A percentile compares a stretch with the other conserved stretches of the same genome.
Evolutionary conservation across 2,888 invertebrate genomes (phyloP).

Genomic region (Caenorhabditis macrosperma): DNA sequence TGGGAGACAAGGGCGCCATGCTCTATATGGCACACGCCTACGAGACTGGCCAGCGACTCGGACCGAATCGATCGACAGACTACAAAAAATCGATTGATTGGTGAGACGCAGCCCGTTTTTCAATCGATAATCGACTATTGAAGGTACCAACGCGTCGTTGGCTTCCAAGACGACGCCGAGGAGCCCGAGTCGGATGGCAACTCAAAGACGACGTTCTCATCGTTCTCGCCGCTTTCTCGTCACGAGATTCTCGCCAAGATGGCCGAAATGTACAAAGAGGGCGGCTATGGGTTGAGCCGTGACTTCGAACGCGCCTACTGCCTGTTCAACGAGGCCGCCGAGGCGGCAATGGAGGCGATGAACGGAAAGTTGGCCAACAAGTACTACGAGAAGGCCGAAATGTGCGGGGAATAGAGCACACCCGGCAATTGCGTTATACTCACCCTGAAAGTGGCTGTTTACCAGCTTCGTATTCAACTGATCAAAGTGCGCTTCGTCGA

Average conservation of each 20-base stretch:
- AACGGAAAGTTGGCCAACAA: conserved; percentile 83
- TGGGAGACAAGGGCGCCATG: conserved; percentile 83
- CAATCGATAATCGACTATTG: background rate
- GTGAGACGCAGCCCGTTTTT: no score
- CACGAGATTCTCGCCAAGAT: conserved; percentile 82
- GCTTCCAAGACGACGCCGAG: conserved; percentile 73
- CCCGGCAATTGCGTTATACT: no score
- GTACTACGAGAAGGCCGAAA: conserved; percentile 75
- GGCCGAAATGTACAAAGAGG: conserved; percentile 82
- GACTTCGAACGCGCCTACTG: conserved; percentile 82
- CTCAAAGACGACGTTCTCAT: conserved; percentile 43
- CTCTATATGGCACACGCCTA: conserved; percentile 82
- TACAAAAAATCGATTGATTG: conserved; percentile 67
- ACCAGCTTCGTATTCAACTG: background rate
- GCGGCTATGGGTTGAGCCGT: conserved; percentile 81
- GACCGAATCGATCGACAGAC: conserved; percentile 57
- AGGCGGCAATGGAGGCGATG: conserved; percentile 83
- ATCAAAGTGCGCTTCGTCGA: background rate
- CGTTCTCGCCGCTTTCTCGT: conserved; percentile 59
- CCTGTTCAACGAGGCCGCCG: conserved; percentile 83
- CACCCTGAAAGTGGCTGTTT: no score
- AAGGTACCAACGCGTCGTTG: conserved; percentile 68
- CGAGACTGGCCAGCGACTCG: conserved; percentile 81
- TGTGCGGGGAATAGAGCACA: conserved; percentile 67
- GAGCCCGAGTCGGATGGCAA: background rate